A percentile compares a stretch with the other conserved stretches of the same genome.
phyloP scores from a whole-genome alignment of 1,140 invertebrate genomes.

The Micrasema longulum region DNA sequence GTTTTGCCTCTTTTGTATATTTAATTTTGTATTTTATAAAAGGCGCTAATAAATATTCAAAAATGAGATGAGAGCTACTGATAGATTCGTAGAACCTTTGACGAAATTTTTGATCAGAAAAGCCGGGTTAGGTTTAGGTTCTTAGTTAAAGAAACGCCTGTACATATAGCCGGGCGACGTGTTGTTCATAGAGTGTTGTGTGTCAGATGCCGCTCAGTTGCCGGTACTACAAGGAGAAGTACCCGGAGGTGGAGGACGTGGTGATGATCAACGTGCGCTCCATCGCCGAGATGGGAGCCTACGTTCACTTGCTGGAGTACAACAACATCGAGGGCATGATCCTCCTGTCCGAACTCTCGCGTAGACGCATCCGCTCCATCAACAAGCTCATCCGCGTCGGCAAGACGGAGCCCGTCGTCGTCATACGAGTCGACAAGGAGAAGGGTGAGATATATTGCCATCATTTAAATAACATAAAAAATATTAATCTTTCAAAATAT shows the following conservation, averaged over 20 bases:
- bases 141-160: no score
- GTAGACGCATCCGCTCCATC: constrained; percentile 98
- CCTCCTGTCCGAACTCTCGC: constrained; percentile 93
- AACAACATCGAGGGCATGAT: constrained; percentile 99
- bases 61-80: no score
- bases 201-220: constrained; percentile 92
- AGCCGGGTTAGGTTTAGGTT: no score
- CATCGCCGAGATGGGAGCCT: constrained; percentile 99
- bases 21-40: no score
- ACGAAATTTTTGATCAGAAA: no score
- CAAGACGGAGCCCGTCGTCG: constrained; percentile 98
- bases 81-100: no score
- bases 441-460: constrained; percentile 78
- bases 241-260: constrained; percentile 98
- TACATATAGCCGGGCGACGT: no score
- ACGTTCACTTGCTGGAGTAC: constrained; percentile 97
- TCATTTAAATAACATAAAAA: background rate
- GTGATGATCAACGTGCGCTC: constrained; percentile 99
- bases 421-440: constrained; percentile 99
- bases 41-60: no score
- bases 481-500: background rate
- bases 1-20: no score
- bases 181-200: no score
- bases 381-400: constrained; percentile 99
- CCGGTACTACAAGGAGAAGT: constrained; percentile 97